Evolutionary conservation across 2,797 vertebrate genomes (phyloP).

Genomic region (Lagorchestes hirsutus): DNA sequence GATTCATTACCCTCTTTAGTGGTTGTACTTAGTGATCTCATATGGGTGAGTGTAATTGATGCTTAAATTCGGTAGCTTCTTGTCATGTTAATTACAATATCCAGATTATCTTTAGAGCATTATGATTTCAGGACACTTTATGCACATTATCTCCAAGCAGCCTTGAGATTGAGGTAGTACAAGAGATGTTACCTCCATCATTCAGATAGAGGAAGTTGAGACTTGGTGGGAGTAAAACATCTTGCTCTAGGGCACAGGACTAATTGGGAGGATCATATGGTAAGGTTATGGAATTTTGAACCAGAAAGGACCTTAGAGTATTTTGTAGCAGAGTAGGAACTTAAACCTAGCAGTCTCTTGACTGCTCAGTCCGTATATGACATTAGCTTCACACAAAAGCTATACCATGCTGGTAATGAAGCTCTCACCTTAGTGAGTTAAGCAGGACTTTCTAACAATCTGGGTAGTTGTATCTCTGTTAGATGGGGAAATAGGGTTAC

Average conservation of each 20-base stretch:
- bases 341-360: background rate
- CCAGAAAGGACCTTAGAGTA: background rate
- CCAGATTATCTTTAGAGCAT: background rate
- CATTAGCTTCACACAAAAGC: conserved; percentile 55
- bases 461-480: conserved; percentile 65
- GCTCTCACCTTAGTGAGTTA: conserved; percentile 58
- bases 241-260: background rate
- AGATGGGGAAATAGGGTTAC: conserved; percentile 67
- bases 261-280: background rate
- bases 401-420: conserved; percentile 67
- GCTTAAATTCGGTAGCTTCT: conserved; percentile 57
- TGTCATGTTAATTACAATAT: conserved; percentile 11
- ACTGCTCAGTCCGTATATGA: background rate
- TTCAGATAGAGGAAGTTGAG: background rate
- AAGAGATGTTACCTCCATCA: background rate
- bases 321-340: background rate
- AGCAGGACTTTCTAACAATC: conserved; percentile 68
- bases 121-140: too few relatives aligned
- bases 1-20: conserved; percentile 48
- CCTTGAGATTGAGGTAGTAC: background rate
- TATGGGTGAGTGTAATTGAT: conserved; percentile 65
- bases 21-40: conserved; percentile 44
- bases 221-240: background rate
- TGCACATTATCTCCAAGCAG: background rate
- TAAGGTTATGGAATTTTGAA: background rate